Percentiles rank a stretch among this genome's conserved stretches.
phyloP scores from a whole-genome alignment of 2,113 vertebrate species.

The Chascanopsetta lugubris region DNA sequence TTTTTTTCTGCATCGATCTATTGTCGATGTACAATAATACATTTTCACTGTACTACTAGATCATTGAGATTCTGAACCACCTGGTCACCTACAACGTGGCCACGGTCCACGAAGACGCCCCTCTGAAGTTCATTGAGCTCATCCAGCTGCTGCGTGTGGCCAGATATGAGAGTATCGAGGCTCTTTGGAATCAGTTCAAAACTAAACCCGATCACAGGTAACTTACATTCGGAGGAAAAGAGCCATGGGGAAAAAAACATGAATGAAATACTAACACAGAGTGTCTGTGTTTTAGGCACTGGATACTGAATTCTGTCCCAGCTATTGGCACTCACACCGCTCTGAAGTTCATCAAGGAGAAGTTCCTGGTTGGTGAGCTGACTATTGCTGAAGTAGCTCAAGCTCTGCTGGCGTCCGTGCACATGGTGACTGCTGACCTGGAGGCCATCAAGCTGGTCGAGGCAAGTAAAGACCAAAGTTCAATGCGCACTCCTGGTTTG shows the following conservation, averaged over 20 bases:
- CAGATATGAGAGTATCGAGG: constrained; percentile 63
- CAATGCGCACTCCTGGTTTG: no score
- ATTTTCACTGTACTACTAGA: constrained; percentile 66
- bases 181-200: constrained; percentile 76
- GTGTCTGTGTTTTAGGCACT: constrained; percentile 67
- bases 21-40: neutral
- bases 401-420: constrained; percentile 73
- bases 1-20: neutral
- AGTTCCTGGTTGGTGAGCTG: constrained; percentile 76
- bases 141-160: constrained; percentile 80
- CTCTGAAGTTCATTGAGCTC: constrained; percentile 83
- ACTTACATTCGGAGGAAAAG: neutral
- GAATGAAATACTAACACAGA: neutral
- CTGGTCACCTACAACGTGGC: constrained; percentile 78
- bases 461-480: constrained; percentile 61
- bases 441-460: constrained; percentile 75
- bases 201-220: constrained; percentile 72
- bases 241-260: neutral
- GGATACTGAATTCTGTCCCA: constrained; percentile 81
- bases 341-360: constrained; percentile 81
- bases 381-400: constrained; percentile 71
- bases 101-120: constrained; percentile 81
- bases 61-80: constrained; percentile 79
- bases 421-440: constrained; percentile 75
- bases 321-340: constrained; percentile 72